Evolutionary conservation across 2,797 vertebrate species (phyloP).

Genomic region (Onychomys leucogaster): DNA sequence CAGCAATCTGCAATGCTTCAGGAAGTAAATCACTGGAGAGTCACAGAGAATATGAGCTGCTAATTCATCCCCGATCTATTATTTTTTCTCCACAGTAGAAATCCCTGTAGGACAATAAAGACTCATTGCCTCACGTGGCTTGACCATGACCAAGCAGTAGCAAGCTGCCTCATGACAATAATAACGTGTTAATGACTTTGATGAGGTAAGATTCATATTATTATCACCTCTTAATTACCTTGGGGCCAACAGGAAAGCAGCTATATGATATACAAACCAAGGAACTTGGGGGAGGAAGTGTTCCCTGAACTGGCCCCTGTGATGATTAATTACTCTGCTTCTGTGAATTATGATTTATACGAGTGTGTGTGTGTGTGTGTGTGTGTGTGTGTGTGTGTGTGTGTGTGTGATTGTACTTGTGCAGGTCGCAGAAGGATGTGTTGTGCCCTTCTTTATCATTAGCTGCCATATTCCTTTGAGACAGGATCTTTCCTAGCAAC

Average conservation of each 20-base stretch:
- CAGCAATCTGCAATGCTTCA: conserved; percentile 10
- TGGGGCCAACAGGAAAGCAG: conserved; percentile 69
- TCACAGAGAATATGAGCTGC: conserved; percentile 55
- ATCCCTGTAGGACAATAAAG: conserved; percentile 57
- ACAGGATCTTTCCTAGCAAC: not conserved
- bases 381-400: not conserved
- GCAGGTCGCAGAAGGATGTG: not conserved
- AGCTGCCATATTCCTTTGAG: not conserved
- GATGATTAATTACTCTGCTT: conserved; percentile 55
- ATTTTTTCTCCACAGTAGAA: conserved; percentile 58
- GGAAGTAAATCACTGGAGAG: conserved; percentile 33
- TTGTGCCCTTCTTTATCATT: not conserved
- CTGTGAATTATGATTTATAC: conserved; percentile 5
- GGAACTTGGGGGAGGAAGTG: not conserved
- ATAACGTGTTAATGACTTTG: conserved; percentile 73
- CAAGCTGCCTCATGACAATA: conserved; percentile 48
- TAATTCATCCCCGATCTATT: conserved; percentile 62
- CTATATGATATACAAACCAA: conserved; percentile 44
- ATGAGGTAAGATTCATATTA: conserved; percentile 66
- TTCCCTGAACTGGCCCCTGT: conserved; percentile 33
- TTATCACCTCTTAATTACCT: conserved; percentile 80
- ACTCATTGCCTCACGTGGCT: conserved; percentile 19
- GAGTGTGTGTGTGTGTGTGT: not conserved
- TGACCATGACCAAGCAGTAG: conserved; percentile 3
- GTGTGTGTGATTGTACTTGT: not conserved